Conservation (phyloP, 92 coral and sea anemone genomes). For the Phenganax marumi region DNA sequence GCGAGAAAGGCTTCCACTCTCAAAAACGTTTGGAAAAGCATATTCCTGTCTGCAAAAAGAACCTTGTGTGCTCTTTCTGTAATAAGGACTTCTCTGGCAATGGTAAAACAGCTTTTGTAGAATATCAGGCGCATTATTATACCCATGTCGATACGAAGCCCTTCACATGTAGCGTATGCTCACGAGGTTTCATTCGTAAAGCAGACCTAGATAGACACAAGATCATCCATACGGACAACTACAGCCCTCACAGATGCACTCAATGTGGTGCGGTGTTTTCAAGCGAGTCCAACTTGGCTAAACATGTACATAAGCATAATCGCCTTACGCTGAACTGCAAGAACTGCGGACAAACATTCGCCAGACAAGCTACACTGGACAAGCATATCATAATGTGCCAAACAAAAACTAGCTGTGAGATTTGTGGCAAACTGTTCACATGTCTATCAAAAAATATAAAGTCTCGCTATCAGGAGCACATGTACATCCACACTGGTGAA, state of each 20-base stretch:
- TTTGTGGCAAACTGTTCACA: constrained; percentile 28
- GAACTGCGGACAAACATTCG: constrained; percentile 21
- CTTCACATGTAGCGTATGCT: constrained; percentile 18
- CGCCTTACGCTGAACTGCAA: constrained; percentile 9
- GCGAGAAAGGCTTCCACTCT: constrained; percentile 39
- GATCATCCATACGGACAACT: constrained; percentile 16
- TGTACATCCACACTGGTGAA: constrained; percentile 37
- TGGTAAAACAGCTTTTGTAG: neutral
- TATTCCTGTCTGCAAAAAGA: constrained; percentile 16
- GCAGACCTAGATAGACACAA: constrained; percentile 31
- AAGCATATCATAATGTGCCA: constrained; percentile 23
- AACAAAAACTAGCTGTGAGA: constrained; percentile 15
- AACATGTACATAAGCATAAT: constrained; percentile 25
- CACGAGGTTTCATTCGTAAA: constrained; percentile 20
- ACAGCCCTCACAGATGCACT: constrained; percentile 10
- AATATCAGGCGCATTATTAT: constrained; percentile 24
- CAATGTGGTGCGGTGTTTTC: constrained; percentile 29
- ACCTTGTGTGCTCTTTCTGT: constrained; percentile 34
- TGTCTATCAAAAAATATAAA: constrained; percentile 30
- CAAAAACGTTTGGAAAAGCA: constrained; percentile 33
- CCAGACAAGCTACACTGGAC: constrained; percentile 7
- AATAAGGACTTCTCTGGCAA: constrained; percentile 16
- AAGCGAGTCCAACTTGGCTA: neutral
- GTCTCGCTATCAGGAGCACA: constrained; percentile 40
- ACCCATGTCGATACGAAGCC: constrained; percentile 35